phyloP scores from a whole-genome alignment of 30 jellyfish, hydroid and myxozoan species.

The Euphysa ruthae region DNA sequence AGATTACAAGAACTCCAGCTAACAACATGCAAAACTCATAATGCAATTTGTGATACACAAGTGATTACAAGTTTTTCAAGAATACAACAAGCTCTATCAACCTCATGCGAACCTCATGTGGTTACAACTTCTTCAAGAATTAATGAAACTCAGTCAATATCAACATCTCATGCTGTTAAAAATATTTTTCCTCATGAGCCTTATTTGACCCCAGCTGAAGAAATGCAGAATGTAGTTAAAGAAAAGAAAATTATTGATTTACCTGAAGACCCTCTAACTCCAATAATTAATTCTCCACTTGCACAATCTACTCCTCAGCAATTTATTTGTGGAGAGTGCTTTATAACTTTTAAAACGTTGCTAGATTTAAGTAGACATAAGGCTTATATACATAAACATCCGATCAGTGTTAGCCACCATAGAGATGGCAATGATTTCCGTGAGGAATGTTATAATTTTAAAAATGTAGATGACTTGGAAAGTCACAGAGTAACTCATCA shows the following conservation, averaged over 20 bases:
- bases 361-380: not conserved
- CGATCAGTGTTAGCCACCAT: no score
- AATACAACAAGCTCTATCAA: no score
- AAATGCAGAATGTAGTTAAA: no score
- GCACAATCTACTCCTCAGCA: no score
- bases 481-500: not conserved
- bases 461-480: not conserved
- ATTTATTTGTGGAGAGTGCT: not conserved
- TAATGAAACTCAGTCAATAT: not conserved
- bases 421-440: not conserved
- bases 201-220: not conserved
- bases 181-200: not conserved
- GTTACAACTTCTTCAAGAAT: not conserved
- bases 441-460: not conserved
- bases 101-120: not conserved
- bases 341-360: not conserved
- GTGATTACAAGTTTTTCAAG: no score
- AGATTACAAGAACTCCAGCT: not conserved
- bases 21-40: no score
- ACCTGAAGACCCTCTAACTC: no score
- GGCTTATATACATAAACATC: not conserved
- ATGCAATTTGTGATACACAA: no score
- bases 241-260: no score
- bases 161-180: not conserved
- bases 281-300: no score